phyloP scores from a whole-genome alignment of 2,888 invertebrate species.

The Drosophila sordidula region DNA sequence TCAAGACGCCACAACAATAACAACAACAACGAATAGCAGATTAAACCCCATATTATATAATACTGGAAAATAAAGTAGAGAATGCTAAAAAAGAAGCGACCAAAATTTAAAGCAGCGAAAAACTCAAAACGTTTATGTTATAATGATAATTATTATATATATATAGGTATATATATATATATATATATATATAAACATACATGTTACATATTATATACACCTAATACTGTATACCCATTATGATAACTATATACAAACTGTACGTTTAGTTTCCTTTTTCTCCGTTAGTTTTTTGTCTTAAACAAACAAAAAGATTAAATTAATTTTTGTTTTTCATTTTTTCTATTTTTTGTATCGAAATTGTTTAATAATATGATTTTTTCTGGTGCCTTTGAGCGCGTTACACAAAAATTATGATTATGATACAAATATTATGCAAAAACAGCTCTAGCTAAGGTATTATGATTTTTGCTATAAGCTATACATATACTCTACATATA shows the following conservation, averaged over 20 bases:
- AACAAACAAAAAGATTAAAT: slow-evolving; percentile 25
- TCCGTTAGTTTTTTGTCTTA: slow-evolving; percentile 34
- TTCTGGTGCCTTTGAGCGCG: slow-evolving; percentile 49
- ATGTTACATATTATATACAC: slow-evolving; percentile 60
- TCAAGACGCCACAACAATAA: slow-evolving; percentile 72
- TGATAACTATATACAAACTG: slow-evolving; percentile 52
- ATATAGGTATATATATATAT: slow-evolving; percentile 47
- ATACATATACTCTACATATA: slow-evolving; percentile 43
- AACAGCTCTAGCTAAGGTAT: slow-evolving; percentile 69
- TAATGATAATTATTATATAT: slow-evolving; percentile 75
- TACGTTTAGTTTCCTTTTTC: slow-evolving; percentile 60
- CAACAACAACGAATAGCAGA: slow-evolving; percentile 39
- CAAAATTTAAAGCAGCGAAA: slow-evolving; percentile 32
- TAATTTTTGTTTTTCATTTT: slow-evolving; percentile 38
- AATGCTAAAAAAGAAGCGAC: slow-evolving; percentile 34
- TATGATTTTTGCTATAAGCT: slow-evolving; percentile 78
- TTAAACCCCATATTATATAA: slow-evolving; percentile 29
- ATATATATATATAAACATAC: slow-evolving; percentile 49
- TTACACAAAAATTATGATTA: slow-evolving; percentile 40
- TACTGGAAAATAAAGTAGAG: slow-evolving; percentile 36
- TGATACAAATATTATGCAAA: slow-evolving; percentile 24
- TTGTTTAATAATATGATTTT: slow-evolving; percentile 51
- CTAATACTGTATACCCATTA: slow-evolving; percentile 62
- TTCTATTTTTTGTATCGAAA: slow-evolving; percentile 60
- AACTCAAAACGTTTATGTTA: slow-evolving; percentile 66